These are phyloP conservation scores for Monopterus albus DNA, from an alignment of 2,113 vertebrate species.

Conservation along the genomic window DNA sequence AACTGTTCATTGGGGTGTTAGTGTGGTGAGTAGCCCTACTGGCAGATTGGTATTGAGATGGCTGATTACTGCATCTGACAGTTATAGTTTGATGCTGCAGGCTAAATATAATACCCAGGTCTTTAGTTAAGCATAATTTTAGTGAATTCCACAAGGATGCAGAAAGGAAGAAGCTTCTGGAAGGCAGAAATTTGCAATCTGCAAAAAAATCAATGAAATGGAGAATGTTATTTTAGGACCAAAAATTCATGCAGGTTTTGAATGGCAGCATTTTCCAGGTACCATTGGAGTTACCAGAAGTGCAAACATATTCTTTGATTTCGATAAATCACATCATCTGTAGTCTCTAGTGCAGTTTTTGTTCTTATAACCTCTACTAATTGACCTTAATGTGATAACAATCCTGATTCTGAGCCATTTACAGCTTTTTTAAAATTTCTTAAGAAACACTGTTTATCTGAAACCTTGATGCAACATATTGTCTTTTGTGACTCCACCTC, in stretches of 20 bases:
- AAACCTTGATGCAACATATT: not conserved
- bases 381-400: conserved; percentile 8
- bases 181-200: not conserved
- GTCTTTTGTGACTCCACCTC: not conserved
- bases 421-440: not conserved
- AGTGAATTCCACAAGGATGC: too few relatives aligned
- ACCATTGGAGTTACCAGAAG: not conserved
- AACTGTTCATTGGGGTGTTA: not conserved
- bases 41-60: not conserved
- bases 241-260: not conserved
- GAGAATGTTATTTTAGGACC: not conserved
- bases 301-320: not conserved
- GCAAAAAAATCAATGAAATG: conserved; percentile 16
- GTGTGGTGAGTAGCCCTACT: not conserved
- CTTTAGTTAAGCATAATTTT: not conserved
- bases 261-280: conserved; percentile 3
- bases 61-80: not conserved
- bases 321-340: not conserved
- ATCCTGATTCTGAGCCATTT: conserved; percentile 1
- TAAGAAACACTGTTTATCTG: not conserved
- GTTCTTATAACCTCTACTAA: not conserved
- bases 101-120: not conserved
- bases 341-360: not conserved
- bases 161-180: not conserved
- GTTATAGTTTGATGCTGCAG: not conserved